A percentile compares a stretch with the other conserved stretches of the same genome.
Conservation (phyloP, 2,888 invertebrate genomes). For the Seira ritae region DNA sequence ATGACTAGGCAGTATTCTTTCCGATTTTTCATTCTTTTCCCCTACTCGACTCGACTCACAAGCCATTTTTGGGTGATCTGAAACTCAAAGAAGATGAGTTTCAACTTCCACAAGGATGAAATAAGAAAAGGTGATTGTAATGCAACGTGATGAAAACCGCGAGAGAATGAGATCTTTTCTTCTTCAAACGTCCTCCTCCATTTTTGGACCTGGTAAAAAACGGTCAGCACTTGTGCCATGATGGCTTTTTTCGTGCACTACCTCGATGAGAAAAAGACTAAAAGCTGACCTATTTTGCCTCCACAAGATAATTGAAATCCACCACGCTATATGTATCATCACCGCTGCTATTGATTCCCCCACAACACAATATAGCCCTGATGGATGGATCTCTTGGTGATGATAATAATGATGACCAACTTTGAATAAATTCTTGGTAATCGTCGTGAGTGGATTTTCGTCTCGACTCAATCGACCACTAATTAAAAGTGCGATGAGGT, state of each 20-base stretch:
- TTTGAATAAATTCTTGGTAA: conserved; percentile 53
- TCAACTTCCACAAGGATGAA: too few relatives aligned
- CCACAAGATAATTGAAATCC: conserved; percentile 58
- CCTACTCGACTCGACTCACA: too few relatives aligned
- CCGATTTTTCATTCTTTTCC: too few relatives aligned
- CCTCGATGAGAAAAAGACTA: conserved; percentile 30
- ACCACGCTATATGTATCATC: too few relatives aligned
- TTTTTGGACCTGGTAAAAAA: conserved; percentile 37
- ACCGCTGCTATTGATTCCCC: too few relatives aligned
- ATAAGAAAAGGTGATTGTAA: too few relatives aligned
- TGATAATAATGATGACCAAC: too few relatives aligned
- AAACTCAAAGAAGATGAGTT: conserved; percentile 33
- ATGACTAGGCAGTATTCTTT: not conserved
- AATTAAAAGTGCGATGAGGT: conserved; percentile 52
- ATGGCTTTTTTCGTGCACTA: conserved; percentile 14
- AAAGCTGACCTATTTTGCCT: conserved; percentile 45
- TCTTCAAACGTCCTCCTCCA: conserved; percentile 1
- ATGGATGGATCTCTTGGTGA: too few relatives aligned
- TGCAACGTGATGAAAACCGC: conserved; percentile 11
- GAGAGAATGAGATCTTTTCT: not conserved
- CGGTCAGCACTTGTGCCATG: conserved; percentile 13
- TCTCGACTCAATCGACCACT: conserved; percentile 52
- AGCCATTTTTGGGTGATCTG: conserved; percentile 8
- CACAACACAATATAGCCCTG: too few relatives aligned
- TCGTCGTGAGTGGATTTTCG: conserved; percentile 43